Percentiles rank a stretch among this genome's conserved stretches.
These are phyloP conservation scores for Agrypnia vestita DNA, from an alignment of 1,140 invertebrate genomes.

Conservation along the genomic window DNA sequence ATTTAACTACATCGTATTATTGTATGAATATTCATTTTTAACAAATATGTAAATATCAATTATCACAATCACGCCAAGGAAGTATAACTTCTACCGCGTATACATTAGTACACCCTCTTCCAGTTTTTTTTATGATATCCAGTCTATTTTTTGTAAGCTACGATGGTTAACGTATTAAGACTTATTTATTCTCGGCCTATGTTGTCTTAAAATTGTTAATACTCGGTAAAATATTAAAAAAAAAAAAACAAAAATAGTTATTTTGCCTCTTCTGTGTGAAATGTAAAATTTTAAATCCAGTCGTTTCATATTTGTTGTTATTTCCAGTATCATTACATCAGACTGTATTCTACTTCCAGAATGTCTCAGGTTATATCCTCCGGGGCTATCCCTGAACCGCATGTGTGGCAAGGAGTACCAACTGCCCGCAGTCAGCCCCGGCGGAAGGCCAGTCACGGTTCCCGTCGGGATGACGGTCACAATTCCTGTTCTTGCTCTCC, in stretches of 20 bases:
- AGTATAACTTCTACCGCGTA: too few relatives aligned
- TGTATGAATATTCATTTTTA: too few relatives aligned
- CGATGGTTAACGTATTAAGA: too few relatives aligned
- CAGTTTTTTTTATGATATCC: too few relatives aligned
- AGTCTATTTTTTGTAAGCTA: too few relatives aligned
- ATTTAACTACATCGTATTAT: too few relatives aligned
- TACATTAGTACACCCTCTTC: too few relatives aligned
- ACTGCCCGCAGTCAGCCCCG: conserved; percentile 18
- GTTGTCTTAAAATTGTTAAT: background rate
- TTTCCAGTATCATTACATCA: background rate
- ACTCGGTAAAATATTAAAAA: background rate
- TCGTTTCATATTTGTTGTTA: too few relatives aligned
- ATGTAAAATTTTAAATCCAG: too few relatives aligned
- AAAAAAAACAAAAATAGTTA: background rate
- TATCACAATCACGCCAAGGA: too few relatives aligned
- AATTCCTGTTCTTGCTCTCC: conserved; percentile 62
- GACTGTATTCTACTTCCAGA: conserved; percentile 37
- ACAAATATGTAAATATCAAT: too few relatives aligned
- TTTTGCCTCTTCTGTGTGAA: too few relatives aligned
- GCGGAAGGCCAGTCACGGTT: background rate
- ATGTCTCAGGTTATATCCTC: conserved; percentile 38
- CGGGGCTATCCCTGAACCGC: conserved; percentile 23
- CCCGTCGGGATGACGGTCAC: conserved; percentile 59
- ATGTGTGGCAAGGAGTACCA: conserved; percentile 34
- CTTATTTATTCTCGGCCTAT: background rate